Evolutionary conservation across 2,797 vertebrate species (phyloP).

Genomic region (Orestias chungarensis): DNA sequence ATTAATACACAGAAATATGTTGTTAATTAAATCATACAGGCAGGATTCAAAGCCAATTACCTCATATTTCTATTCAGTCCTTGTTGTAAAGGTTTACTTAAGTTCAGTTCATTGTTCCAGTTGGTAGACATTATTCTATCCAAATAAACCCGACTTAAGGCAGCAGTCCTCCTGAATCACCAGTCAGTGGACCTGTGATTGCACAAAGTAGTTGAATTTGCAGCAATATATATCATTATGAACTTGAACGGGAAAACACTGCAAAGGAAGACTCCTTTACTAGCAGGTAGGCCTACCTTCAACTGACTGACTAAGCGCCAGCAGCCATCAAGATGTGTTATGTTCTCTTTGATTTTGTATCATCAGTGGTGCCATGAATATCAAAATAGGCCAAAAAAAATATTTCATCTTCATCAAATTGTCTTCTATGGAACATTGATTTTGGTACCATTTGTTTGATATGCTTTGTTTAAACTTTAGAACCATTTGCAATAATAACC

Average conservation of each 20-base stretch:
- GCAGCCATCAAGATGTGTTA: no score
- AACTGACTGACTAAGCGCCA: background rate
- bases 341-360: background rate
- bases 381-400: background rate
- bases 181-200: background rate
- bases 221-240: background rate
- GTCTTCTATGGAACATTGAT: no score
- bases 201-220: background rate
- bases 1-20: background rate
- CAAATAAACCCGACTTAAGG: background rate
- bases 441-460: no score
- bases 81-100: background rate
- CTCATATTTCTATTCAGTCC: background rate
- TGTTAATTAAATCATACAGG: background rate
- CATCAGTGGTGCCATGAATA: no score
- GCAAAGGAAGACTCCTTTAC: background rate
- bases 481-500: slow-evolving; percentile 62
- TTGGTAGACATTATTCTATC: background rate
- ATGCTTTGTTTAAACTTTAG: background rate
- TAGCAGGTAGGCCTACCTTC: no score
- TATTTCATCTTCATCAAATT: background rate
- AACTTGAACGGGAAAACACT: background rate
- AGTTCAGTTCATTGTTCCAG: background rate
- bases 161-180: background rate
- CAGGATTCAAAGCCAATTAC: background rate